These are phyloP conservation scores for Rostratula benghalensis DNA, from an alignment of 2,113 vertebrate species.

Conservation along the genomic window DNA sequence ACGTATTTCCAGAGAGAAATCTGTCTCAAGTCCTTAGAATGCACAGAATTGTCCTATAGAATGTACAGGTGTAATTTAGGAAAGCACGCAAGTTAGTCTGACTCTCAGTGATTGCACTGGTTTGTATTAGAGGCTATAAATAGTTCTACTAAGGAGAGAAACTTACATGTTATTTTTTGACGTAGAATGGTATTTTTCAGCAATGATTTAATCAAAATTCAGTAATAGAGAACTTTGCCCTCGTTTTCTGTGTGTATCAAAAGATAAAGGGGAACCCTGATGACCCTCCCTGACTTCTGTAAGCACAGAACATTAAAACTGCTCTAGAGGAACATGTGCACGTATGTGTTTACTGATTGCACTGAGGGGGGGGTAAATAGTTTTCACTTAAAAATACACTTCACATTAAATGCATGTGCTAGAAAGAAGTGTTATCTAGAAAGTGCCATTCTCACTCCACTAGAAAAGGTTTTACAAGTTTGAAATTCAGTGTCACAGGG, in stretches of 20 bases:
- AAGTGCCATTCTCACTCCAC: background rate
- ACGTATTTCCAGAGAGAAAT: background rate
- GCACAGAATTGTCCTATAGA: too few relatives aligned
- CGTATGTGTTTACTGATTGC: slow-evolving; percentile 9
- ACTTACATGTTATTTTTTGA: background rate
- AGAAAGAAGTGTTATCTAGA: background rate
- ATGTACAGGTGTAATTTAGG: background rate
- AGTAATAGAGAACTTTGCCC: background rate
- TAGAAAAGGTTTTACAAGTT: background rate
- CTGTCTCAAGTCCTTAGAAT: background rate
- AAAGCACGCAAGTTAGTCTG: background rate
- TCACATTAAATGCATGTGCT: background rate
- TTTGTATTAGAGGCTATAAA: background rate
- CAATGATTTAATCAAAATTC: background rate
- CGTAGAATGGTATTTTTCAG: background rate
- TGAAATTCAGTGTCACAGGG: background rate
- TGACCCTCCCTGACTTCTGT: background rate
- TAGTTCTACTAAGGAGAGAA: background rate
- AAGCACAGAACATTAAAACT: background rate
- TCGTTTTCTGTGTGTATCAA: background rate
- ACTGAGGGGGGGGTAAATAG: slow-evolving; percentile 3
- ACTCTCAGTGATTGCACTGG: background rate
- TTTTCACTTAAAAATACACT: background rate
- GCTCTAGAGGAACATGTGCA: background rate
- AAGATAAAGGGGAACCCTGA: background rate